Percentiles rank a stretch among this genome's conserved stretches.
Conservation (phyloP, 2,797 vertebrate genomes). For the Psittacula derbiana region DNA sequence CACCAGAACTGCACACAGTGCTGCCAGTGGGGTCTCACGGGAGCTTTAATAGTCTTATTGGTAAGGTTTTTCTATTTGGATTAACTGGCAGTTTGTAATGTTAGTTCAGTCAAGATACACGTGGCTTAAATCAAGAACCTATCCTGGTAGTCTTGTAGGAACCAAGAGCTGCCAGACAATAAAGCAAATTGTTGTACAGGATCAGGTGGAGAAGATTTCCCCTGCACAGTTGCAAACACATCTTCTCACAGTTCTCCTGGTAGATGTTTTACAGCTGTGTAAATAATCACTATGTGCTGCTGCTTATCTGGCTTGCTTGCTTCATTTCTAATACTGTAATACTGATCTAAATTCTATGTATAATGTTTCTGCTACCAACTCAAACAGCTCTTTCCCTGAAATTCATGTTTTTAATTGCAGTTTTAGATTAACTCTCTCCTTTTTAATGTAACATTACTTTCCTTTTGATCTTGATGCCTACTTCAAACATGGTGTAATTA, state of each 20-base stretch:
- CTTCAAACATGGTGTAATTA: neutral
- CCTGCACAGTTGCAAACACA: neutral
- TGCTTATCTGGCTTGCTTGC: slow-evolving; percentile 12
- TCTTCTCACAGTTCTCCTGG: neutral
- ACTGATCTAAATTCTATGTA: neutral
- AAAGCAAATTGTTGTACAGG: neutral
- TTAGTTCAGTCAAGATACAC: neutral
- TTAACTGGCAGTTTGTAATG: neutral
- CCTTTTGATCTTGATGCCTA: neutral
- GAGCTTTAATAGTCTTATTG: neutral
- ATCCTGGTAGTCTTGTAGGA: neutral
- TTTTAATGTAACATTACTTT: neutral
- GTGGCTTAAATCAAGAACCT: neutral
- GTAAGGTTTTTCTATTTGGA: neutral
- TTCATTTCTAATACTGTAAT: neutral
- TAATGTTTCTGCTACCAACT: neutral
- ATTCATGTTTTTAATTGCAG: slow-evolving; percentile 14
- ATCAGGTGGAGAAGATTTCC: neutral
- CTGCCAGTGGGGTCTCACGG: neutral
- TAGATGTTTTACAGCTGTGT: slow-evolving; percentile 31
- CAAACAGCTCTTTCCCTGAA: slow-evolving; percentile 4
- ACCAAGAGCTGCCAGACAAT: neutral
- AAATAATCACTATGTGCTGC: slow-evolving; percentile 1
- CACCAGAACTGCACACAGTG: neutral
- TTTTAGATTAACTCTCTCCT: neutral